Evolutionary conservation across 2,797 vertebrate genomes (phyloP).

Genomic region (Tragelaphus oryx): DNA sequence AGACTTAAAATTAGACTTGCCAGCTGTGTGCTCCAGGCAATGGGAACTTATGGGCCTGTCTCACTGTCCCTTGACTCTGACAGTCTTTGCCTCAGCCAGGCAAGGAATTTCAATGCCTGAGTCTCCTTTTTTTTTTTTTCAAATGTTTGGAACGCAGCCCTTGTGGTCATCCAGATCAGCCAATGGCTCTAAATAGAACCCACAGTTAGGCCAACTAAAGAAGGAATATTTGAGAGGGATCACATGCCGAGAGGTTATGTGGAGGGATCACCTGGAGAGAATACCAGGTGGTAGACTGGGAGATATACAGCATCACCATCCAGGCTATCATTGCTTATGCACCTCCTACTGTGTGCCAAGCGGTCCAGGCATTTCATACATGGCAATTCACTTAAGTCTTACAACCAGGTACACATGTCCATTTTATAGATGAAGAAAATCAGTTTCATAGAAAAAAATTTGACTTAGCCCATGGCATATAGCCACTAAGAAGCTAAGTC

Average conservation of each 20-base stretch:
- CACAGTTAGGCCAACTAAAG: not conserved
- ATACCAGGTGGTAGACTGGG: not conserved
- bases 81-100: constrained; percentile 9
- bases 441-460: not conserved
- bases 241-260: not conserved
- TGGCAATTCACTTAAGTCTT: not conserved
- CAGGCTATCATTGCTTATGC: not conserved
- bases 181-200: not conserved
- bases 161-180: not conserved
- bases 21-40: constrained; percentile 59
- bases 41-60: not conserved
- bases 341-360: not conserved
- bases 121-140: not conserved
- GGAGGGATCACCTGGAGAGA: not conserved
- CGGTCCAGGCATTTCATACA: not conserved
- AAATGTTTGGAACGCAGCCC: not conserved
- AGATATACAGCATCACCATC: too few species aligned
- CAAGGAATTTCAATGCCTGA: not conserved
- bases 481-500: not conserved
- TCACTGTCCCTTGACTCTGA: not conserved
- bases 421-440: not conserved
- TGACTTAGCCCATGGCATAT: not conserved
- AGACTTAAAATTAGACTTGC: constrained; percentile 55
- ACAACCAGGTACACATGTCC: not conserved
- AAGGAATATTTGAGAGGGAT: not conserved